phyloP scores from a whole-genome alignment of 2,888 invertebrate species.

The Imbricaverruca yamaguchii region DNA sequence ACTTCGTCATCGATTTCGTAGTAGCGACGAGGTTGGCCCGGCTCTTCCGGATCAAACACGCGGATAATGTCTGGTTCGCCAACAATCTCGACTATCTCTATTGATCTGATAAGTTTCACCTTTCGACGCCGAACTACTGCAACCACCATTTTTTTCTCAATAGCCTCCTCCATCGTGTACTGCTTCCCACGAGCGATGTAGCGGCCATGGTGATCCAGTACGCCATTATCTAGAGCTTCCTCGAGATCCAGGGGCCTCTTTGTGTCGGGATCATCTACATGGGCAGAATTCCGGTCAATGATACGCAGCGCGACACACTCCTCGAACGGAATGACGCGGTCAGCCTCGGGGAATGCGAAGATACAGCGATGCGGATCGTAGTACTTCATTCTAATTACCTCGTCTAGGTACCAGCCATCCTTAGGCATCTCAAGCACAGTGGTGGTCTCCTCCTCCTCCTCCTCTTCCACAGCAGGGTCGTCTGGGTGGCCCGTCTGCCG shows the following conservation, averaged over 20 bases:
- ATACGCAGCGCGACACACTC: conserved; percentile 80
- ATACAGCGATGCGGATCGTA: conserved; percentile 76
- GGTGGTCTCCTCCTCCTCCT: conserved; percentile 28
- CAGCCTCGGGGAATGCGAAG: conserved; percentile 78
- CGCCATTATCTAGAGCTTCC: conserved; percentile 66
- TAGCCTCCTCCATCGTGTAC: conserved; percentile 38
- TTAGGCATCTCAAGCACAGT: conserved; percentile 58
- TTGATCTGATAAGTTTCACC: not conserved
- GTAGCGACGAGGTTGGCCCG: conserved; percentile 21
- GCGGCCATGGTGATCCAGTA: conserved; percentile 69
- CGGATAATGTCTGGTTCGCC: not conserved
- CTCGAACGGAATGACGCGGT: conserved; percentile 71
- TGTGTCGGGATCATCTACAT: conserved; percentile 67
- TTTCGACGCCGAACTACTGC: conserved; percentile 28
- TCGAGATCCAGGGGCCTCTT: conserved; percentile 55
- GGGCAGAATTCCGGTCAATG: conserved; percentile 72
- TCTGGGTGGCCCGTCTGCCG: conserved; percentile 23
- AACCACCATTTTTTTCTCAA: conserved; percentile 35
- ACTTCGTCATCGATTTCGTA: conserved; percentile 18
- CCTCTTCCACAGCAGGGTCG: conserved; percentile 24
- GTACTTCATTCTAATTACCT: conserved; percentile 71
- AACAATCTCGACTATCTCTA: conserved; percentile 4
- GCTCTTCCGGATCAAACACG: conserved; percentile 1
- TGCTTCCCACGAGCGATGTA: conserved; percentile 49
- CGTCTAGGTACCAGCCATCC: conserved; percentile 72